These are phyloP conservation scores for Osmerus eperlanus DNA, from an alignment of 2,113 vertebrate species.

Conservation along the genomic window DNA sequence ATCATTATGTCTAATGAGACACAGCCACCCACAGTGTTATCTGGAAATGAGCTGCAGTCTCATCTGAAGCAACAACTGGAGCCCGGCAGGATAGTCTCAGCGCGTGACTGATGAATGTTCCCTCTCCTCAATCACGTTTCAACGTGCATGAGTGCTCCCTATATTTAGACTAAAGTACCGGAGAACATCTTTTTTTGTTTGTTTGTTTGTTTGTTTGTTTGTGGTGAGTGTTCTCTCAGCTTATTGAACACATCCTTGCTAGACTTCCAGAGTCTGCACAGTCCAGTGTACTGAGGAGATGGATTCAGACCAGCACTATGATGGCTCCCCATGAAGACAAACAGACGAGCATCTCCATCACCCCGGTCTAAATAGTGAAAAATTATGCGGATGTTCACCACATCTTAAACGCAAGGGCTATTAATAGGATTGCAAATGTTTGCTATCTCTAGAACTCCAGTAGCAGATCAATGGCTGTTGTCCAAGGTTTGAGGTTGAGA, in stretches of 20 bases:
- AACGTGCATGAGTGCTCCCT: not conserved
- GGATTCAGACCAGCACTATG: not conserved
- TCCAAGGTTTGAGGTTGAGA: slow-evolving; percentile 9
- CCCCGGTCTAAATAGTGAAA: not conserved
- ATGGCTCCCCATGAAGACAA: not conserved
- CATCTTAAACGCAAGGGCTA: slow-evolving; percentile 7
- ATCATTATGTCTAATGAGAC: not conserved
- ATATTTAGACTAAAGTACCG: slow-evolving; percentile 4
- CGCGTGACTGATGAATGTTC: slow-evolving; percentile 3
- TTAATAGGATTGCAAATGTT: slow-evolving; percentile 14
- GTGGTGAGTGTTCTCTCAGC: not conserved
- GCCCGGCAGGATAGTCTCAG: not conserved
- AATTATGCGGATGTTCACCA: slow-evolving; percentile 1
- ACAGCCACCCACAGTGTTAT: not conserved
- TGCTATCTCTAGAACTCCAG: slow-evolving; percentile 3
- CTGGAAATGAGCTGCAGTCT: not conserved
- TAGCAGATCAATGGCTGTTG: not conserved
- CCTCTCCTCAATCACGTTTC: not conserved
- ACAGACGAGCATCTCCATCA: not conserved
- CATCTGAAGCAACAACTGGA: not conserved
- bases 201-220: too few relatives aligned
- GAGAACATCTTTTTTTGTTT: not conserved
- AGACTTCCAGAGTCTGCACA: not conserved
- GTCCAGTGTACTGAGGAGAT: not conserved
- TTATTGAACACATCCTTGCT: not conserved